These are phyloP conservation scores for Typhlomys cinereus DNA, from an alignment of 2,113 vertebrate species.

Conservation along the genomic window DNA sequence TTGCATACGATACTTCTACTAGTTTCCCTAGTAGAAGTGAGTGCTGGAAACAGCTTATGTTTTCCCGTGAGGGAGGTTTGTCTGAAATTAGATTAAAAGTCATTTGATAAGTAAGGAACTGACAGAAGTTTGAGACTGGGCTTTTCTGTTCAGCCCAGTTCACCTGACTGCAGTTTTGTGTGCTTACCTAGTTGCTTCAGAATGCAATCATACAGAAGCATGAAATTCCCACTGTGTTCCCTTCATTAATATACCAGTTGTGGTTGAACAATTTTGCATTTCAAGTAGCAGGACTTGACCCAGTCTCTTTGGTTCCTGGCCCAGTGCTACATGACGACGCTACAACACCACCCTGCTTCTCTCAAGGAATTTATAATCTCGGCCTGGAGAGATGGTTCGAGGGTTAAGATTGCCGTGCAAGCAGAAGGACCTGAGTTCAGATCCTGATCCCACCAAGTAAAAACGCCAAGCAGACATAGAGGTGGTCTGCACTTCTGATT, in stretches of 20 bases:
- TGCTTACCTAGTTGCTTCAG: neutral
- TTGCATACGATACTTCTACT: neutral
- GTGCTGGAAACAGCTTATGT: neutral
- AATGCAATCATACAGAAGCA: neutral
- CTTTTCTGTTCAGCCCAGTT: neutral
- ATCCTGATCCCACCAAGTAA: too few species aligned
- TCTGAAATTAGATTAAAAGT: neutral
- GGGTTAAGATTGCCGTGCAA: too few species aligned
- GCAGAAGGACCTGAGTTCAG: too few species aligned
- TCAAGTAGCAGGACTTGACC: neutral
- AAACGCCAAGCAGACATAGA: too few species aligned
- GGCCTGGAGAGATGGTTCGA: too few species aligned
- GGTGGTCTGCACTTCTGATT: too few species aligned
- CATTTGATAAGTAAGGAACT: neutral
- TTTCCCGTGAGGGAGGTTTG: neutral
- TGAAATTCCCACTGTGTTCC: neutral
- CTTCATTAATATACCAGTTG: neutral
- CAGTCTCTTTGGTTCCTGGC: neutral
- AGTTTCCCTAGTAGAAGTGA: neutral
- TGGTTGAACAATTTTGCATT: conserved; percentile 25
- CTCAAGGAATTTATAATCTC: neutral
- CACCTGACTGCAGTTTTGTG: neutral
- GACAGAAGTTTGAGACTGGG: neutral
- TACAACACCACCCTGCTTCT: neutral
- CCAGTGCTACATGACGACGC: neutral